Evolutionary conservation across 2,797 vertebrate genomes (phyloP).

Genomic region (Knipowitschia caucasica): DNA sequence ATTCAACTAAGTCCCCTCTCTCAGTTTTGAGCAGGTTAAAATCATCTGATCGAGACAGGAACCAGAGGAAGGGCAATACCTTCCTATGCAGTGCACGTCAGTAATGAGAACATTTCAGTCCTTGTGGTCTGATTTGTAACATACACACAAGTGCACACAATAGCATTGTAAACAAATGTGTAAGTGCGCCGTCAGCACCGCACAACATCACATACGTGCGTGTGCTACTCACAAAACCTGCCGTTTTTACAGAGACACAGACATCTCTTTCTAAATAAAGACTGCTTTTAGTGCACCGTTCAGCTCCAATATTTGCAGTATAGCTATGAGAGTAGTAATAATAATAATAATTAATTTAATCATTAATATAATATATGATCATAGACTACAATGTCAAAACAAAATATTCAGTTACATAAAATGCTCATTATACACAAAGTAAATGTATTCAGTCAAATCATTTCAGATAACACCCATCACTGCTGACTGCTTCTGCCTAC

Average conservation of each 20-base stretch:
- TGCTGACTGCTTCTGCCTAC: no score
- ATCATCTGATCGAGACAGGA: slow-evolving; percentile 7
- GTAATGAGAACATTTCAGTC: slow-evolving; percentile 63
- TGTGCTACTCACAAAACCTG: slow-evolving; percentile 40
- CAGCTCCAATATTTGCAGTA: slow-evolving; percentile 3
- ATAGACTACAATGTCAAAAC: no score
- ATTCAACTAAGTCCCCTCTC: slow-evolving; percentile 3
- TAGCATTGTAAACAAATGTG: slow-evolving; percentile 28
- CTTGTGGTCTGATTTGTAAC: slow-evolving; percentile 59
- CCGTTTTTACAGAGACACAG: slow-evolving; percentile 25
- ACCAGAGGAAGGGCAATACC: slow-evolving; percentile 13
- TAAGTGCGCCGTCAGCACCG: slow-evolving; percentile 40
- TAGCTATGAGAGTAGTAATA: no score
- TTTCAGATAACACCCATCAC: no score
- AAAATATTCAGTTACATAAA: no score
- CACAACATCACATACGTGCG: slow-evolving; percentile 52
- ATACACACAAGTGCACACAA: slow-evolving; percentile 8
- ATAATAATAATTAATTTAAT: no score
- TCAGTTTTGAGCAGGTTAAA: not conserved
- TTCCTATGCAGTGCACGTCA: slow-evolving; percentile 39
- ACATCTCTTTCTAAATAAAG: slow-evolving; percentile 42
- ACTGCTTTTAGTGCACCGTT: slow-evolving; percentile 36
- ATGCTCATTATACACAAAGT: no score
- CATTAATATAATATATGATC: no score
- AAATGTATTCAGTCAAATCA: no score